Evolutionary conservation across 2,113 vertebrate species (phyloP).

Genomic region (Chascanopsetta lugubris): DNA sequence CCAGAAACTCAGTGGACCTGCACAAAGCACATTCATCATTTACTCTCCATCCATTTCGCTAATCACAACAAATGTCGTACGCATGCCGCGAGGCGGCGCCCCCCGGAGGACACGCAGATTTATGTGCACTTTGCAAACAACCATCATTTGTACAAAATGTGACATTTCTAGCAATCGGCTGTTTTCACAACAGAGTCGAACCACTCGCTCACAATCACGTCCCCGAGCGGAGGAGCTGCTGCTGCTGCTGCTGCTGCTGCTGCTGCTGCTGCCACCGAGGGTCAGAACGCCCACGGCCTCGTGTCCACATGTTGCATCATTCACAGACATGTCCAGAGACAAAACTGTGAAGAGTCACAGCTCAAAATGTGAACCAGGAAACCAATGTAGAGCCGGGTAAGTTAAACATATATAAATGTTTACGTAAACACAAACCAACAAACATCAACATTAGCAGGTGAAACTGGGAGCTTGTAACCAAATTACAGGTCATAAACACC

Average conservation of each 20-base stretch:
- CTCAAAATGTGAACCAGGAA: no score
- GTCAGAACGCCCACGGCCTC: neutral
- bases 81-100: neutral
- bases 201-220: neutral
- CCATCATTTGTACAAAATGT: neutral
- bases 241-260: neutral
- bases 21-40: no score
- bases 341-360: no score
- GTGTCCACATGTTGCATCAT: neutral
- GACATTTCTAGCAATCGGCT: neutral
- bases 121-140: neutral
- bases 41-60: neutral
- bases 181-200: neutral
- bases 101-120: neutral
- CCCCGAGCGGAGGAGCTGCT: neutral
- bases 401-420: no score
- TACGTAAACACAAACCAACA: no score
- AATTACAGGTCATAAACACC: no score
- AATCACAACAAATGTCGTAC: constrained; percentile 9
- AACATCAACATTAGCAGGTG: no score
- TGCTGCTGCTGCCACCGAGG: neutral
- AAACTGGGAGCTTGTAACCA: no score
- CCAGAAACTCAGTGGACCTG: no score
- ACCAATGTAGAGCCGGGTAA: no score
- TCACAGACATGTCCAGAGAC: no score